A percentile compares a stretch with the other conserved stretches of the same genome.
Conservation (phyloP, 2,113 vertebrate species). For the Mesembrinibis cayennensis region DNA sequence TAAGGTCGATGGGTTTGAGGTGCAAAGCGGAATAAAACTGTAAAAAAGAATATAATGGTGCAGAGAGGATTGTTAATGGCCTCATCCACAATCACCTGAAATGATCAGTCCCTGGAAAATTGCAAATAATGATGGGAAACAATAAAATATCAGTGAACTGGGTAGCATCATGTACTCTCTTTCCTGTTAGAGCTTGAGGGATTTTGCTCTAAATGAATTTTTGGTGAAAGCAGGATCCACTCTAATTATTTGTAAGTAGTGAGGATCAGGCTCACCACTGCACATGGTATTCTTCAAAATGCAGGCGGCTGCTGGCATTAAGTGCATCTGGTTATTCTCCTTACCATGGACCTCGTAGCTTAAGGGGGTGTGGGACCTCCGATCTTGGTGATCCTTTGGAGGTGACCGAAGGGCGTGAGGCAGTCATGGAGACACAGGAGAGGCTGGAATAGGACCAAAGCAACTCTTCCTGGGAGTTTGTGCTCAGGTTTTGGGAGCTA, state of each 20-base stretch:
- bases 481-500: not conserved
- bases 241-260: not conserved
- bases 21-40: not conserved
- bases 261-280: not conserved
- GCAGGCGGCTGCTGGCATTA: not conserved
- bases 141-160: not conserved
- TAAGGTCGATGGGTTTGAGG: not conserved
- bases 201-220: not conserved
- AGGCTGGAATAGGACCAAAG: not conserved
- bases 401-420: accelerated
- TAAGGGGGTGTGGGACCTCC: not conserved
- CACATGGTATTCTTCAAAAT: not conserved
- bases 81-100: not conserved
- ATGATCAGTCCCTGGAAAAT: constrained; percentile 10
- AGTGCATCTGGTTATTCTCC: not conserved
- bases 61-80: not conserved
- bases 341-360: not conserved
- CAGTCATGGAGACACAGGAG: not conserved
- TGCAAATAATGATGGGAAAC: not conserved
- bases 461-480: accelerated
- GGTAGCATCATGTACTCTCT: not conserved
- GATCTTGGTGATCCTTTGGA: not conserved
- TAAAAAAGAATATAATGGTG: not conserved
- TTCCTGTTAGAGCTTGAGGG: not conserved
- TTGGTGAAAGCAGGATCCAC: not conserved